Conservation (phyloP, 1,140 invertebrate species). For the Andricus grossulariae region DNA sequence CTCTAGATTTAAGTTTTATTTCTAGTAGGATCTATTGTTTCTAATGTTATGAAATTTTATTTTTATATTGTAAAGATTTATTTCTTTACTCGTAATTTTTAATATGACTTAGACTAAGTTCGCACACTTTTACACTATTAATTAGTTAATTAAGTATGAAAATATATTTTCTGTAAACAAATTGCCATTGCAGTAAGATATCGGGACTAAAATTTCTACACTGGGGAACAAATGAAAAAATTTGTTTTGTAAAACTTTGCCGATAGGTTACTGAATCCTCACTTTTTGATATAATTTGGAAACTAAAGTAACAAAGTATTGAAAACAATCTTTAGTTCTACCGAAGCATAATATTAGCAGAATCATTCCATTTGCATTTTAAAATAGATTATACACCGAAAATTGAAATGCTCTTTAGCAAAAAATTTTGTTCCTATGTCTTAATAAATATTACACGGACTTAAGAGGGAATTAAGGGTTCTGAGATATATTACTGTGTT, state of each 20-base stretch:
- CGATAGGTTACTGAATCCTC: too few species aligned
- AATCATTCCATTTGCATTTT: slow-evolving; percentile 66
- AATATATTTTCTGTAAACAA: too few species aligned
- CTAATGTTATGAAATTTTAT: background rate
- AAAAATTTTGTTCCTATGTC: background rate
- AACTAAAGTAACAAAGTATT: too few species aligned
- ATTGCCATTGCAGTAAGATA: background rate
- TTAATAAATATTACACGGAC: background rate
- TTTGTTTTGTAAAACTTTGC: slow-evolving; percentile 21
- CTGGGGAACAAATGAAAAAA: slow-evolving; percentile 42
- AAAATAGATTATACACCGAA: slow-evolving; percentile 34
- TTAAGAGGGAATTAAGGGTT: too few species aligned
- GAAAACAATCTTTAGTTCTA: too few species aligned
- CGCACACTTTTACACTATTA: background rate
- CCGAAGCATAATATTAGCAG: slow-evolving; percentile 7
- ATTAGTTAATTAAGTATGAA: background rate
- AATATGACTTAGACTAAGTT: background rate
- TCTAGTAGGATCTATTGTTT: too few species aligned
- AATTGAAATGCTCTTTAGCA: background rate
- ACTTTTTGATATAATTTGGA: too few species aligned
- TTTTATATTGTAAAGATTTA: background rate
- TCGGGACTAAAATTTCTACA: slow-evolving; percentile 18
- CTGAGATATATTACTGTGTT: too few species aligned
- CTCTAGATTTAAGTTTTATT: too few species aligned
- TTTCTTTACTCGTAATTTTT: background rate